A percentile compares a stretch with the other conserved stretches of the same genome.
Conservation (phyloP, 2,113 vertebrate species). For the Ondatra zibethicus region DNA sequence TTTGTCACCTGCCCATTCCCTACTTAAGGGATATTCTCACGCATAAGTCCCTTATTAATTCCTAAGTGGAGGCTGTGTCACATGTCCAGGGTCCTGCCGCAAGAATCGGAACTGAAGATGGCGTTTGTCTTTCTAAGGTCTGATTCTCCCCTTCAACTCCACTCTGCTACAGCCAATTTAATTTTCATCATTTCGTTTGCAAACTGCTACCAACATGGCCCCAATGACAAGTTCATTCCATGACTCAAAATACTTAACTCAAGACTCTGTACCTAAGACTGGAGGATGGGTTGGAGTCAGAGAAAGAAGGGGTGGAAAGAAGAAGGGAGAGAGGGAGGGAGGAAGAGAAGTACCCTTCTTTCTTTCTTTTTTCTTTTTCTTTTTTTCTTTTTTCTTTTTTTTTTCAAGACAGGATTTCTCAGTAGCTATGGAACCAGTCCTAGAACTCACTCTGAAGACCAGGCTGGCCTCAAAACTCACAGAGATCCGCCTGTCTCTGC, state of each 20-base stretch:
- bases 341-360: background rate
- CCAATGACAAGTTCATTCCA: background rate
- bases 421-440: no score
- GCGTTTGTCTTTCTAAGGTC: background rate
- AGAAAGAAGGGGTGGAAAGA: no score
- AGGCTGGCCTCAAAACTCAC: no score
- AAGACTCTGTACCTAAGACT: background rate
- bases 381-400: accelerated
- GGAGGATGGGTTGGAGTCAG: background rate
- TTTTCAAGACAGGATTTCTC: no score
- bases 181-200: background rate
- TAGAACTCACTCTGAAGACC: no score
- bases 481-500: no score
- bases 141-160: background rate
- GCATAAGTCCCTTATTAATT: no score
- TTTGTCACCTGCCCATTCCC: background rate
- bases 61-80: background rate
- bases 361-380: no score
- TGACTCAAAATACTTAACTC: background rate
- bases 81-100: background rate
- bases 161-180: background rate
- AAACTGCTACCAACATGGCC: background rate
- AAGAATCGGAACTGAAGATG: background rate
- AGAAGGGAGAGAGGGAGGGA: background rate
- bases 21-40: background rate